Evolutionary conservation across 2,113 vertebrate species (phyloP).

Genomic region (Aptenodytes patagonicus): DNA sequence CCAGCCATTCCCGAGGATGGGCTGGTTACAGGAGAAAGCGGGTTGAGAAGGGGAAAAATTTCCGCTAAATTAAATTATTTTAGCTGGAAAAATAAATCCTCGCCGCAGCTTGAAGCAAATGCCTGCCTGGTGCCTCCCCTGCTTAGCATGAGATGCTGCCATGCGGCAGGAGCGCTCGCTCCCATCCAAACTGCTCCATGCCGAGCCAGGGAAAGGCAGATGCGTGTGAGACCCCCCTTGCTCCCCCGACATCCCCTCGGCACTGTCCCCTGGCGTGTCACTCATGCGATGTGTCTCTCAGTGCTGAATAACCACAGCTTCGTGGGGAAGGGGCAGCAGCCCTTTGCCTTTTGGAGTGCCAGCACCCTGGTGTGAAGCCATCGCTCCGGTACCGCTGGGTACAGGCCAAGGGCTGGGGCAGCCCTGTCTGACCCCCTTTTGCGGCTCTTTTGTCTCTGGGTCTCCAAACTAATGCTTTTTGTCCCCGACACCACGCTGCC

Average conservation of each 20-base stretch:
- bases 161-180: not conserved
- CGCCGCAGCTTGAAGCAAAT: rapidly evolving
- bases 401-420: not conserved
- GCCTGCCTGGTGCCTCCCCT: not conserved
- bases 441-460: not conserved
- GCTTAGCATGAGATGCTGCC: not conserved
- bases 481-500: not conserved
- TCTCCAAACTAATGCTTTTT: not conserved
- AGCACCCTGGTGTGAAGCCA: not conserved
- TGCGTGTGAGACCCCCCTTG: not conserved
- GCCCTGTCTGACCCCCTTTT: not conserved
- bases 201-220: not conserved
- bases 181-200: not conserved
- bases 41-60: not conserved
- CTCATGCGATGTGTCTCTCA: rapidly evolving
- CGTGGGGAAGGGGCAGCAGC: not conserved
- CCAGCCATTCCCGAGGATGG: not conserved
- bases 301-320: not conserved
- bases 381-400: rapidly evolving
- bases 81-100: constrained; percentile 20
- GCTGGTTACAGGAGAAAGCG: not conserved
- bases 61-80: not conserved
- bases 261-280: rapidly evolving
- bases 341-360: not conserved
- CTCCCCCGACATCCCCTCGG: rapidly evolving